These are phyloP conservation scores for Temnothorax curvispinosus DNA, from an alignment of 1,140 invertebrate species.

Conservation along the genomic window DNA sequence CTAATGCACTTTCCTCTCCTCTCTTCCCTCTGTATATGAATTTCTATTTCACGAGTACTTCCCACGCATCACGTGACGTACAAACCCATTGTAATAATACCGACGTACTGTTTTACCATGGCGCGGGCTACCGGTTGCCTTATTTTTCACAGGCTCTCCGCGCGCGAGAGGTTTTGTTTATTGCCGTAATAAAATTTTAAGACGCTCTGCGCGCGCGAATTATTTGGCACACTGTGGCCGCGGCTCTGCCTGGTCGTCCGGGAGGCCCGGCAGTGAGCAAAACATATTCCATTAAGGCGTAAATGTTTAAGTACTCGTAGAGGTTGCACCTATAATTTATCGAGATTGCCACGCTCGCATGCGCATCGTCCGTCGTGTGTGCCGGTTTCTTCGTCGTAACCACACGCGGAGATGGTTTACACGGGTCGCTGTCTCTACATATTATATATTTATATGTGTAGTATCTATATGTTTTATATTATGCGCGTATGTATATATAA, in stretches of 20 bases:
- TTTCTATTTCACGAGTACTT: background rate
- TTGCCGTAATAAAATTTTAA: constrained; percentile 52
- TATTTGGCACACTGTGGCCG: constrained; percentile 34
- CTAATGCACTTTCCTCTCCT: background rate
- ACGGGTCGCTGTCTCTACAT: background rate
- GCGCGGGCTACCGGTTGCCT: background rate
- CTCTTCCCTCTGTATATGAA: too few relatives aligned
- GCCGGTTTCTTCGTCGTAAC: constrained; percentile 1
- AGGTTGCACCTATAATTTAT: constrained; percentile 60
- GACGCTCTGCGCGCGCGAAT: constrained; percentile 36
- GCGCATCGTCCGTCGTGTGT: constrained; percentile 8
- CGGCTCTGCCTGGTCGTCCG: background rate
- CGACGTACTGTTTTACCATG: background rate
- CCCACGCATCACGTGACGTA: constrained; percentile 11
- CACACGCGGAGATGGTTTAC: background rate
- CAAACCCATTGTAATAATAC: constrained; percentile 1
- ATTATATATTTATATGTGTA: background rate
- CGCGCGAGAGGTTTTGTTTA: constrained; percentile 32
- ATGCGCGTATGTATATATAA: too few relatives aligned
- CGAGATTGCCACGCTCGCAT: constrained; percentile 33
- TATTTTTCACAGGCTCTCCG: constrained; percentile 25
- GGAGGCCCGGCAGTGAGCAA: constrained; percentile 30
- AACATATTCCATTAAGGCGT: constrained; percentile 66
- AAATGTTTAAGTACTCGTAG: constrained; percentile 62
- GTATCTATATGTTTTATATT: too few relatives aligned